Percentiles rank a stretch among this genome's conserved stretches.
Conservation (phyloP, 2,797 vertebrate species). For the Pangasius larnaudii region DNA sequence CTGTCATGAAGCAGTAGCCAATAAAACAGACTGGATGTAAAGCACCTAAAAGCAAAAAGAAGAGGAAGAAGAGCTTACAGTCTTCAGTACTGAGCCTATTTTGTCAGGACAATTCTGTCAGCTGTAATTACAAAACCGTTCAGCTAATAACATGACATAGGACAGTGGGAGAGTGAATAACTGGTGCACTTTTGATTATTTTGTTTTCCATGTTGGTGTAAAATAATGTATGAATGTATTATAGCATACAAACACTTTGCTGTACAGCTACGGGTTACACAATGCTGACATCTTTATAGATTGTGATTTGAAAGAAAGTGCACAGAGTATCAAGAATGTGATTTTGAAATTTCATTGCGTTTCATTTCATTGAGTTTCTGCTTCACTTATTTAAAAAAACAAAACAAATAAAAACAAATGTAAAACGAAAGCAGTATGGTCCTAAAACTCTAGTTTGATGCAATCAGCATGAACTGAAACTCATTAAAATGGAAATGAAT, state of each 20-base stretch:
- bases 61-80: no score
- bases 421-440: neutral
- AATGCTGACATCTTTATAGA: no score
- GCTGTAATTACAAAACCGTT: neutral
- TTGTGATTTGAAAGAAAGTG: no score
- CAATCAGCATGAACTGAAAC: neutral
- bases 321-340: no score
- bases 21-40: neutral
- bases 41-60: neutral
- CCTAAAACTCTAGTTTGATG: neutral
- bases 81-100: neutral
- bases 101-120: neutral
- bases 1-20: no score
- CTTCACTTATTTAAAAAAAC: neutral
- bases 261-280: no score
- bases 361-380: neutral
- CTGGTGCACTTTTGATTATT: neutral
- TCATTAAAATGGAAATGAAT: neutral
- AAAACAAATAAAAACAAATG: no score
- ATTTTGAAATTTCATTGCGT: no score
- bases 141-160: neutral
- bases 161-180: neutral
- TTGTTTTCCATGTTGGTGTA: neutral
- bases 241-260: no score
- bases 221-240: no score